These are phyloP conservation scores for Dromas ardeola DNA, from an alignment of 2,113 vertebrate genomes.

Conservation along the genomic window DNA sequence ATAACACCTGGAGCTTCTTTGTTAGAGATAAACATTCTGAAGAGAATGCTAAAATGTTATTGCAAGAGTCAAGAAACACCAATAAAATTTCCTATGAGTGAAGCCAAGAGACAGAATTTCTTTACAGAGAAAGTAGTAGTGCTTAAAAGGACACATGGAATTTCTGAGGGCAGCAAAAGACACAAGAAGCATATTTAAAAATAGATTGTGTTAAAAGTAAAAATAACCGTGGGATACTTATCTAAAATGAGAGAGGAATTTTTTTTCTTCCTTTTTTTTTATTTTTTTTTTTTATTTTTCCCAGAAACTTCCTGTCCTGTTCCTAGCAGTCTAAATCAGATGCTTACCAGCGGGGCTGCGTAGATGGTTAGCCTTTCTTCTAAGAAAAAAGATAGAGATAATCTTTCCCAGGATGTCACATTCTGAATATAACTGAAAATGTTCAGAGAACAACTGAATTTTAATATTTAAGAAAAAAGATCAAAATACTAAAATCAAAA, in stretches of 20 bases:
- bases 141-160: neutral
- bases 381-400: neutral
- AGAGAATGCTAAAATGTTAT: neutral
- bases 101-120: neutral
- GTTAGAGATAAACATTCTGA: neutral
- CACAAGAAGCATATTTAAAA: constrained; percentile 29
- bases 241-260: neutral
- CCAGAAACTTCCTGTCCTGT: constrained; percentile 24
- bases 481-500: neutral
- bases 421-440: neutral
- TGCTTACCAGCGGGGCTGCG: neutral
- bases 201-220: constrained; percentile 35
- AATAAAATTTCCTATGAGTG: neutral
- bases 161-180: constrained; percentile 40
- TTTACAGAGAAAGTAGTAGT: neutral
- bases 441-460: neutral
- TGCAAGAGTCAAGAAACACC: neutral
- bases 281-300: neutral
- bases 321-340: neutral
- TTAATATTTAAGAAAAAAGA: neutral
- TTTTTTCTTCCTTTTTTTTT: neutral
- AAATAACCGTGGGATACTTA: constrained; percentile 56
- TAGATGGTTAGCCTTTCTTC: neutral
- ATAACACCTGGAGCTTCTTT: neutral
- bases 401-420: neutral